Evolutionary conservation across 2,888 invertebrate genomes (phyloP).

Genomic region (Malachius bipustulatus): DNA sequence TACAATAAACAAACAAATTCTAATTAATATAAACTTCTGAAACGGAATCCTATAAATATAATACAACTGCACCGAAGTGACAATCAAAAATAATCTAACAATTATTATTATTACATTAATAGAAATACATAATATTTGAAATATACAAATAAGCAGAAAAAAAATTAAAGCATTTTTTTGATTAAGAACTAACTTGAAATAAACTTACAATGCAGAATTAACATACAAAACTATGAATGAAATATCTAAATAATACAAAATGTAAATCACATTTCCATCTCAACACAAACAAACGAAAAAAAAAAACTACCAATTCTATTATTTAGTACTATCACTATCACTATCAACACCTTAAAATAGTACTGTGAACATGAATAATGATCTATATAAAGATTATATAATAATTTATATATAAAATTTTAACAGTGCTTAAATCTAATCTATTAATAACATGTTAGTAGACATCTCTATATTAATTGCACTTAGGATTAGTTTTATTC

Average conservation of each 20-base stretch:
- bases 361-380: neutral
- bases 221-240: too few species aligned
- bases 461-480: conserved; percentile 37
- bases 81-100: conserved; percentile 25
- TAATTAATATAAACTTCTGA: conserved; percentile 30
- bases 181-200: conserved; percentile 33
- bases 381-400: conserved; percentile 5
- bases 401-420: too few species aligned
- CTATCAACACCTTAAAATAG: neutral
- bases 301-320: conserved; percentile 2
- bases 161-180: conserved; percentile 25
- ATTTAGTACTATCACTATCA: too few species aligned
- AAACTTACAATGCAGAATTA: conserved; percentile 9
- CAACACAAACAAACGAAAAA: conserved; percentile 10
- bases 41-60: conserved; percentile 26
- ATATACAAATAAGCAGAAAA: conserved; percentile 10
- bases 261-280: conserved; percentile 13
- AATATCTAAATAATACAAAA: conserved; percentile 6
- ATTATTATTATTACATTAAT: conserved; percentile 22
- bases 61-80: conserved; percentile 28
- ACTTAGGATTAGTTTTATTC: conserved; percentile 28
- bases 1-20: conserved; percentile 36
- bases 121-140: conserved; percentile 13
- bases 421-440: too few species aligned
- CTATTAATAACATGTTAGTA: conserved; percentile 30